These are phyloP conservation scores for Gopherus evgoodei DNA, from an alignment of 2,113 vertebrate genomes.

Conservation along the genomic window DNA sequence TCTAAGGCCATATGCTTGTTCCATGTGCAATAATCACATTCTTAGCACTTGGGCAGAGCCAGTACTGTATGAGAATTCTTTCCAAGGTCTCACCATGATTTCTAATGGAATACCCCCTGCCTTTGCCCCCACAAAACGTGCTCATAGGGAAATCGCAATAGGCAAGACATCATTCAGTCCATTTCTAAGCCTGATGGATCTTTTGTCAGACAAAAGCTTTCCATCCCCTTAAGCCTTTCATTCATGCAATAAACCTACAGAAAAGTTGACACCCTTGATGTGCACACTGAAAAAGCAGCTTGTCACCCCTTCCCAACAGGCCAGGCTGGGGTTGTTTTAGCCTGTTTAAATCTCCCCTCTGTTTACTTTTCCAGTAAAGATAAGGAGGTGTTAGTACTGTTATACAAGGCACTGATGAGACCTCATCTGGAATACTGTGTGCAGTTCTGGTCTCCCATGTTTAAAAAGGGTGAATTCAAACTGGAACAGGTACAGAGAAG, in stretches of 20 bases:
- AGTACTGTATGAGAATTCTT: background rate
- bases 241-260: slow-evolving; percentile 62
- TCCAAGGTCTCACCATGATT: background rate
- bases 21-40: background rate
- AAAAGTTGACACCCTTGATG: slow-evolving; percentile 70
- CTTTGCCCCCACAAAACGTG: background rate
- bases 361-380: slow-evolving; percentile 14
- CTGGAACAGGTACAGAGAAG: no score
- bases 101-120: slow-evolving; percentile 30
- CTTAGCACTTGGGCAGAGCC: slow-evolving; percentile 5
- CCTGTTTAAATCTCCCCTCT: slow-evolving; percentile 69
- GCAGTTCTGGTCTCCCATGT: no score
- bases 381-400: no score
- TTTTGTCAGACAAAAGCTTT: slow-evolving; percentile 72
- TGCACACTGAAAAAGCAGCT: slow-evolving; percentile 66
- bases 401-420: no score
- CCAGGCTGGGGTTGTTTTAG: slow-evolving; percentile 63
- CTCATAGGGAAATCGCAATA: slow-evolving; percentile 60
- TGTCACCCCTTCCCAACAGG: slow-evolving; percentile 55
- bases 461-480: no score
- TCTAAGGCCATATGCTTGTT: background rate
- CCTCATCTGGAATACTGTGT: no score
- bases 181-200: slow-evolving; percentile 71
- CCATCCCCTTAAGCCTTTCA: slow-evolving; percentile 67
- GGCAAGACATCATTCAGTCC: slow-evolving; percentile 59